Evolutionary conservation across 1,140 invertebrate genomes (phyloP), one percentile per base, ranked within the genome.

Genomic region (Orussus abietinus): DNA sequence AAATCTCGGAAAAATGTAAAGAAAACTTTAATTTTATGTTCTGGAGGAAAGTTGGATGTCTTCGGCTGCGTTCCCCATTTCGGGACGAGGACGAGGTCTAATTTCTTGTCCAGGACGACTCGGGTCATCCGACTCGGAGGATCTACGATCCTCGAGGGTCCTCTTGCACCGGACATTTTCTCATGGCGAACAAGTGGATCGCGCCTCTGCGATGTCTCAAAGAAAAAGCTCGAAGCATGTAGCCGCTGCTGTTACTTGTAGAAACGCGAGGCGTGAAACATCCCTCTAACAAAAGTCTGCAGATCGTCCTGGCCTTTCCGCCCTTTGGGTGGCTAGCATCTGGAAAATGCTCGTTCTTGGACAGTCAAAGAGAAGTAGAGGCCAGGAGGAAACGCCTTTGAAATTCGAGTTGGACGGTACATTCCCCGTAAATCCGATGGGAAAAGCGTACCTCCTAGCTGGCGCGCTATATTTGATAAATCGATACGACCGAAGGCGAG

Each of bases 261-360:
- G n/a, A n/a, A n/a, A n/a, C 11, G 7, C n/a, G 19, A 38, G 31
- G 38, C 19, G 38, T 29, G 38, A 30, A 30, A 20, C 26, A 40
- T 21, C n/a, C 15, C 2, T 7, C 25, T 15, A 20, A 40, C 12
- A 29, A 40, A 40, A 17, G 17, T 40, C 26, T 25, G 22, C 22
- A 6, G 22, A 25, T 7, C n/a, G 22, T 25, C 22, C 22, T 25
- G 22, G 22, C 22, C 22, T 13, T 7, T 18, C 22, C 21, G n/a
- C 17, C 38, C 35, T 13, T 38, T 38, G 25, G 28, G 11, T 13
- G 28, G 20, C n/a, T 4, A 42, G 28, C 43, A 46, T 49, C 47
- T 49, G 47, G 47, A 42, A 49, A 49, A 47, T 22, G 44, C 43
- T 42, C 44, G 21, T 36, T 35, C 21, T 18, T 38, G 17, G 42